Percentiles rank a stretch among this genome's conserved stretches.
Evolutionary conservation across 2,888 invertebrate genomes (phyloP).

Genomic region (Eupithecia exiguata): DNA sequence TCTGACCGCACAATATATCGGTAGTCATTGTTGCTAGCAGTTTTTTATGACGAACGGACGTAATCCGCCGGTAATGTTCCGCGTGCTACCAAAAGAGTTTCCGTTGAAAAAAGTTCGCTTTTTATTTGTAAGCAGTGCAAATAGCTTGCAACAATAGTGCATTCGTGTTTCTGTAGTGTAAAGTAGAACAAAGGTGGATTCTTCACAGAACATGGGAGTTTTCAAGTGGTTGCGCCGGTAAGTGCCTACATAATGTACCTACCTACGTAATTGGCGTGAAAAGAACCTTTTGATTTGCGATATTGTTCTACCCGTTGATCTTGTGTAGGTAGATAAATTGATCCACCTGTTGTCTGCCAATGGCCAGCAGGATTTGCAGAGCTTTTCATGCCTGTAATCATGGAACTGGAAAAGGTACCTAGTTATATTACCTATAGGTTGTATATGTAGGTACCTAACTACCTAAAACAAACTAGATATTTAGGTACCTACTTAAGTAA

Average conservation of each 20-base stretch:
- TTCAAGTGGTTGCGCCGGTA: constrained; percentile 82
- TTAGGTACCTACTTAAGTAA: no score
- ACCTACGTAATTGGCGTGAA: constrained; percentile 1
- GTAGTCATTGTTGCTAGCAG: constrained; percentile 79
- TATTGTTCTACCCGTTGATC: not conserved
- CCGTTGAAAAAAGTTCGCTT: constrained; percentile 52
- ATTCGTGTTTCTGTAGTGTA: constrained; percentile 47
- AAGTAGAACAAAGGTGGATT: constrained; percentile 65
- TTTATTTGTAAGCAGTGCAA: constrained; percentile 32
- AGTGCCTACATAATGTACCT: constrained; percentile 49
- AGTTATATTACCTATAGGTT: no score
- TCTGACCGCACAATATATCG: constrained; percentile 82
- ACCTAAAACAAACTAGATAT: not conserved
- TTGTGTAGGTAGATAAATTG: no score
- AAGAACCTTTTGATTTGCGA: not conserved
- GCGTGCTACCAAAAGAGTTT: constrained; percentile 63
- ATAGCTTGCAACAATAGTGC: constrained; percentile 43
- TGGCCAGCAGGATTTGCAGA: not conserved
- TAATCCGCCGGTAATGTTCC: constrained; percentile 78
- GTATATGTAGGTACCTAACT: not conserved
- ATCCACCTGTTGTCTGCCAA: not conserved
- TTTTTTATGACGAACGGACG: constrained; percentile 69
- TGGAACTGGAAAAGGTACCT: not conserved
- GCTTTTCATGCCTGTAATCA: not conserved
- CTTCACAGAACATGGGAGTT: constrained; percentile 75